Evolutionary conservation across 2,888 invertebrate species (phyloP).

Genomic region (Chrysolina haemoptera): DNA sequence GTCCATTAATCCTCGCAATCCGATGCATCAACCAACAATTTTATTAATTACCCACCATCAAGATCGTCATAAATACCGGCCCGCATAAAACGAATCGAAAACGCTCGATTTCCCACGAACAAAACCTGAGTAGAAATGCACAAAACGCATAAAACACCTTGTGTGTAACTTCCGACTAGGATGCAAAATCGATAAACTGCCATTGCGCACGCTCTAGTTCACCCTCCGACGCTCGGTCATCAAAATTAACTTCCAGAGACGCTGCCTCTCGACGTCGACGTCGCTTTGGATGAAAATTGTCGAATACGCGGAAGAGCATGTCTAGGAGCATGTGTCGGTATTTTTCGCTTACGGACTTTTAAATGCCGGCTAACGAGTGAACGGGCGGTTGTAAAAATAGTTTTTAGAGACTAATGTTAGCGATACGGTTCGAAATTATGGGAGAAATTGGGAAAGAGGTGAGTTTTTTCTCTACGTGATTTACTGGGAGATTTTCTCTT

Average conservation of each 20-base stretch:
- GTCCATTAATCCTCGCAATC: slow-evolving; percentile 23
- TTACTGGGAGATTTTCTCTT: not conserved
- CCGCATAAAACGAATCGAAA: slow-evolving; percentile 28
- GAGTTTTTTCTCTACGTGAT: not conserved
- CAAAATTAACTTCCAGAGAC: slow-evolving; percentile 58
- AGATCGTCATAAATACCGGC: slow-evolving; percentile 25
- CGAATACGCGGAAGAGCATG: slow-evolving; percentile 43
- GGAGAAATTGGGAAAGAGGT: slow-evolving; percentile 18
- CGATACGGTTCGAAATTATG: not conserved
- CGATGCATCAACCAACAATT: slow-evolving; percentile 24
- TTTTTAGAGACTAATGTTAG: slow-evolving; percentile 1
- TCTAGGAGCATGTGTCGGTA: slow-evolving; percentile 5
- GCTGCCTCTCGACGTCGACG: slow-evolving; percentile 52
- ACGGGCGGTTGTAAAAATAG: not conserved
- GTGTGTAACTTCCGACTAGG: slow-evolving; percentile 44
- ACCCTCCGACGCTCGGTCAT: slow-evolving; percentile 42
- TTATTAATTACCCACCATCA: slow-evolving; percentile 34
- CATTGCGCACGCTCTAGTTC: slow-evolving; percentile 45
- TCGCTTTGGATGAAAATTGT: slow-evolving; percentile 30
- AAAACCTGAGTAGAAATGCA: slow-evolving; percentile 46
- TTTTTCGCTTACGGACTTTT: slow-evolving; percentile 10
- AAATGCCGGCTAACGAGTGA: slow-evolving; percentile 14
- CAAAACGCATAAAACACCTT: slow-evolving; percentile 51
- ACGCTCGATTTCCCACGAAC: slow-evolving; percentile 37
- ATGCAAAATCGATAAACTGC: slow-evolving; percentile 19